phyloP scores from a whole-genome alignment of 1,140 invertebrate genomes.

The Acarapis woodi region DNA sequence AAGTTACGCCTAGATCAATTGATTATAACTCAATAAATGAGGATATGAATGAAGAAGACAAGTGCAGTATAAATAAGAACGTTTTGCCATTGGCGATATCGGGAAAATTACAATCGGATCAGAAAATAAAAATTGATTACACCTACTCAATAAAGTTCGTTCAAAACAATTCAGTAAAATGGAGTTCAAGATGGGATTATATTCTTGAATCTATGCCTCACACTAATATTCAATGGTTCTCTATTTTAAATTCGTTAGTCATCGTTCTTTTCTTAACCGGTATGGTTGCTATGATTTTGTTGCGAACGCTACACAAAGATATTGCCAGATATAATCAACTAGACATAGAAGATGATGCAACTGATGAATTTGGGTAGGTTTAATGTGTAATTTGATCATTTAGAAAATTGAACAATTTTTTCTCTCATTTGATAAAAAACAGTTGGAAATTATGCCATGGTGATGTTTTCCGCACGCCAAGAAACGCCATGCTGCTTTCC shows the following conservation, averaged over 20 bases:
- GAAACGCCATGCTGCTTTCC: slow-evolving; percentile 79
- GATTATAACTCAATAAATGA: slow-evolving; percentile 24
- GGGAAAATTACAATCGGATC: slow-evolving; percentile 19
- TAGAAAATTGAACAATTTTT: too few species aligned
- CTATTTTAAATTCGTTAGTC: slow-evolving; percentile 27
- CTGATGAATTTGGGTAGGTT: slow-evolving; percentile 96
- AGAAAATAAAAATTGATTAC: slow-evolving; percentile 40
- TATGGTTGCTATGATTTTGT: slow-evolving; percentile 97
- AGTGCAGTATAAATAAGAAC: slow-evolving; percentile 22
- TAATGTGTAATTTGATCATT: too few species aligned
- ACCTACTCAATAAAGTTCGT: slow-evolving; percentile 44
- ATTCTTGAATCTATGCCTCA: slow-evolving; percentile 92
- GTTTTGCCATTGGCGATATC: slow-evolving; percentile 34
- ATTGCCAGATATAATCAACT: slow-evolving; percentile 91
- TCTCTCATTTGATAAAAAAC: too few species aligned
- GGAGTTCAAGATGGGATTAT: slow-evolving; percentile 98
- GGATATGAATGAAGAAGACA: slow-evolving; percentile 18
- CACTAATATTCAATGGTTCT: slow-evolving; percentile 95
- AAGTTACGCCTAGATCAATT: slow-evolving; percentile 46
- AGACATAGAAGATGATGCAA: slow-evolving; percentile 53
- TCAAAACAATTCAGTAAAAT: slow-evolving; percentile 59
- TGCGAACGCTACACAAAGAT: slow-evolving; percentile 88
- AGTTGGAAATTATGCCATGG: slow-evolving; percentile 96
- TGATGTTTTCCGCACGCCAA: slow-evolving; percentile 77
- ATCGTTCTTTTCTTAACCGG: slow-evolving; percentile 44